Base-by-base conservation (phyloP, 2,797 vertebrate genomes). In the Cacajao melanocephalus region DNA sequence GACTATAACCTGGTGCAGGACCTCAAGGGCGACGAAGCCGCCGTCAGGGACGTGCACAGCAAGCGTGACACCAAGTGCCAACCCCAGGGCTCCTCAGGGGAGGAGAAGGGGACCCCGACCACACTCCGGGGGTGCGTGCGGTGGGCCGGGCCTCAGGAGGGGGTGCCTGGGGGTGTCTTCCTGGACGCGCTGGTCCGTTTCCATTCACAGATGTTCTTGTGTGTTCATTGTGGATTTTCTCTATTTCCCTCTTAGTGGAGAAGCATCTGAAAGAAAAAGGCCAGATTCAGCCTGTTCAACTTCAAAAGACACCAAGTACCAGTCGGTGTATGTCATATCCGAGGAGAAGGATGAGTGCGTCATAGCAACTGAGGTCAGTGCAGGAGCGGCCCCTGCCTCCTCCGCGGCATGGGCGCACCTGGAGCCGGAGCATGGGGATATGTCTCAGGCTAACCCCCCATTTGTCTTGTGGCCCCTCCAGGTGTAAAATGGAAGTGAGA, bases 271-370 rank as follows among this genome's bases (percentile, higher is more conserved):
- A 98, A 99, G 98, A 91, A 99, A 99, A 98, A 98, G 99, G 98
- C 98, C 98, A n/a, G 99, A 99, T 96, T 98, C 99, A 0, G 98
- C 98, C 97, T 99, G 99, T 98, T 99, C 99, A 67, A 97, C 98
- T 81, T 99, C 98, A 90, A 99, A 99, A 98, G 98, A 99, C 98
- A 99, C 99, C 97, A 99, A 99, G 99, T 99, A 99, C 99, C 99
- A 99, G 99, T 99, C 99, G 28, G 99, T 99, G 98, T 99, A 99
- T 91, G 99, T 99, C 98, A 99, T 99, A 98, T 99, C 99, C 72
- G 99, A 99, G 98, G 99, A 99, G 98, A 99, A 99, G 98, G 99
- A 99, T 0, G 99, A 99, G 98, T 99, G 99, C 97, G 99, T 99
- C 98, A 99, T 99, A 91, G 99, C 99, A 97, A 99, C 99, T 98